phyloP scores from a whole-genome alignment of 2,888 invertebrate genomes.

The Xanthorhoe designata region DNA sequence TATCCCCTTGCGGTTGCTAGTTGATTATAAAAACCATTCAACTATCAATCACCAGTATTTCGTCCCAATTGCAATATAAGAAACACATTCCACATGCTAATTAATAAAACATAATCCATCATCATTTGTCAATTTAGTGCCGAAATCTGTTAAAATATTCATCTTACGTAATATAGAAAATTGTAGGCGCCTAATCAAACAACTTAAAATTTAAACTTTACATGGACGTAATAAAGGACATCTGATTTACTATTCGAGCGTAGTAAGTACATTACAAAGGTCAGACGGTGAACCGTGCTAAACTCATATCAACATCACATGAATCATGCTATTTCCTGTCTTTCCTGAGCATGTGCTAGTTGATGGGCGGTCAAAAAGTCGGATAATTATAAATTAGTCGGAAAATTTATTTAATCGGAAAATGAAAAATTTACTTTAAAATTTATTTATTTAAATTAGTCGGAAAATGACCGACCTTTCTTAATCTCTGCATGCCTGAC shows the following conservation, averaged over 20 bases:
- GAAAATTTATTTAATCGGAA: no score
- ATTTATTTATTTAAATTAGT: no score
- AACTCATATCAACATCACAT: slow-evolving; percentile 42
- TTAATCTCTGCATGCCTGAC: no score
- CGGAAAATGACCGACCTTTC: background rate
- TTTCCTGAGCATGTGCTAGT: slow-evolving; percentile 36
- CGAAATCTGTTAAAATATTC: slow-evolving; percentile 29
- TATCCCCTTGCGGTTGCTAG: background rate
- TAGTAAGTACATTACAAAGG: slow-evolving; percentile 33
- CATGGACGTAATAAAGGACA: slow-evolving; percentile 24
- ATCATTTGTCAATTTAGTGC: slow-evolving; percentile 23
- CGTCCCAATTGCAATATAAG: background rate
- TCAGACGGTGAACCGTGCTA: slow-evolving; percentile 35
- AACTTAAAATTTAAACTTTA: slow-evolving; percentile 31
- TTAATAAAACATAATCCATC: slow-evolving; percentile 22
- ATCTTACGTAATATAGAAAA: slow-evolving; percentile 36
- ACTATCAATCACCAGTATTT: background rate
- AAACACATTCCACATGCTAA: slow-evolving; percentile 20
- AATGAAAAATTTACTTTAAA: no score
- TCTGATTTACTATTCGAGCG: slow-evolving; percentile 21
- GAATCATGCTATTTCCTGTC: slow-evolving; percentile 46
- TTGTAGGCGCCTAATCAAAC: slow-evolving; percentile 20
- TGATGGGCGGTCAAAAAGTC: slow-evolving; percentile 8
- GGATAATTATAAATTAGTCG: slow-evolving; percentile 3
- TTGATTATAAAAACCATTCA: background rate